phyloP scores from a whole-genome alignment of 1,140 invertebrate genomes.

The Eumaeus atala region DNA sequence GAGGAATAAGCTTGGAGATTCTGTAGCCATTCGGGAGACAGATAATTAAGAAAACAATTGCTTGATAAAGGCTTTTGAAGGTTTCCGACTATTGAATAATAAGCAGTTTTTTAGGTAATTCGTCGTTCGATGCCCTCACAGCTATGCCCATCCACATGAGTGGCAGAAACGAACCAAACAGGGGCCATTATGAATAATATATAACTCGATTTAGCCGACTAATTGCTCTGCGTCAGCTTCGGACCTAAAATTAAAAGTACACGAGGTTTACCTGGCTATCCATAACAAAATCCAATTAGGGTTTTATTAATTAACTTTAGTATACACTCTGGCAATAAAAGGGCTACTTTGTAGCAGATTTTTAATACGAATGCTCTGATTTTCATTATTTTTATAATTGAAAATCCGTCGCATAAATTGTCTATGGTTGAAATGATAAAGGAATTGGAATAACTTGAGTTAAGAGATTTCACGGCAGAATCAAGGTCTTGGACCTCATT shows the following conservation, averaged over 20 bases:
- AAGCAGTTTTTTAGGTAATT: no score
- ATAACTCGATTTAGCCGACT: background rate
- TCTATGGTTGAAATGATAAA: background rate
- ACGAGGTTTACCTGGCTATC: background rate
- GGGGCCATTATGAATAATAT: slow-evolving; percentile 8
- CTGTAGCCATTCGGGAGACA: no score
- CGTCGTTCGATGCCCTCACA: no score
- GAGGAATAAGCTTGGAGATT: no score
- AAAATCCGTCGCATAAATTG: background rate
- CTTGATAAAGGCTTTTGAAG: no score
- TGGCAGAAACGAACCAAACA: background rate
- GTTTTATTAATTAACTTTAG: background rate
- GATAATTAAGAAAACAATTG: no score
- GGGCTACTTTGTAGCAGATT: no score
- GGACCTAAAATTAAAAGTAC: slow-evolving; percentile 2
- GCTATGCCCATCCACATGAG: no score
- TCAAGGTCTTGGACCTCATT: background rate
- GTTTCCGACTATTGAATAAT: no score
- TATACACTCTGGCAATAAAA: background rate
- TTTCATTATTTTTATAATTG: no score
- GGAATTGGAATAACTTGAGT: background rate
- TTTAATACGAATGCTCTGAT: no score
- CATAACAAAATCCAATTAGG: slow-evolving; percentile 1
- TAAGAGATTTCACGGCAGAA: background rate
- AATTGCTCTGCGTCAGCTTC: background rate